These are phyloP conservation scores for Pseudois nayaur DNA, from an alignment of 2,113 vertebrate genomes.

Conservation along the genomic window DNA sequence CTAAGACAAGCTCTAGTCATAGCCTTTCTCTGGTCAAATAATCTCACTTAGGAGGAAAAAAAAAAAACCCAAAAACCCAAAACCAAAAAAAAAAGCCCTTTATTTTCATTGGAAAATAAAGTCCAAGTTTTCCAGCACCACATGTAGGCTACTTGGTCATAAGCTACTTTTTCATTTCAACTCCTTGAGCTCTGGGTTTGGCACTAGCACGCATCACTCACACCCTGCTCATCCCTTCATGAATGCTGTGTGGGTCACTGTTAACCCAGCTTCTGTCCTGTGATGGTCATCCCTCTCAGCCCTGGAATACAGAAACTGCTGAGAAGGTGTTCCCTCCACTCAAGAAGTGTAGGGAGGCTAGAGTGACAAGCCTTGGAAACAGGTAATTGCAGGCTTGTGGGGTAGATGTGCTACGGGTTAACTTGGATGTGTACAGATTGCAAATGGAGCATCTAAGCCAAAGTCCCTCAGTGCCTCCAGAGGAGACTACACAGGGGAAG, in stretches of 20 bases:
- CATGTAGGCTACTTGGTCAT: not conserved
- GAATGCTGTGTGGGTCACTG: rapidly evolving
- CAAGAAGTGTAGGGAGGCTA: not conserved
- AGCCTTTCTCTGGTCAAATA: not conserved
- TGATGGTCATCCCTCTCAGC: not conserved
- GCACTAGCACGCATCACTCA: rapidly evolving
- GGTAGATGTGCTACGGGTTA: not conserved
- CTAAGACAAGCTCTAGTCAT: not conserved
- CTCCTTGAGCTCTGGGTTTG: not conserved
- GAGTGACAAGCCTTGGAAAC: not conserved
- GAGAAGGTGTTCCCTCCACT: not conserved
- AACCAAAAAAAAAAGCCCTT: not conserved
- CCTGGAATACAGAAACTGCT: not conserved
- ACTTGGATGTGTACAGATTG: not conserved
- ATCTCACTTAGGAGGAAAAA: not conserved
- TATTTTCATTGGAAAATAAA: not conserved
- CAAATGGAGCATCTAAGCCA: not conserved
- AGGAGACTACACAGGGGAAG: not conserved
- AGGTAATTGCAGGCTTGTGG: not conserved
- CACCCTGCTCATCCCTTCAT: not conserved
- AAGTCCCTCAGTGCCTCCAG: not conserved
- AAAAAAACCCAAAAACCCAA: not conserved
- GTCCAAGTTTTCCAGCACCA: not conserved
- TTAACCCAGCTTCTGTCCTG: not conserved
- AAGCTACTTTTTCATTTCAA: not conserved